A percentile compares a stretch with the other conserved stretches of the same genome.
Evolutionary conservation across 2,797 vertebrate genomes (phyloP).

Genomic region (Rousettus madagascariensis): DNA sequence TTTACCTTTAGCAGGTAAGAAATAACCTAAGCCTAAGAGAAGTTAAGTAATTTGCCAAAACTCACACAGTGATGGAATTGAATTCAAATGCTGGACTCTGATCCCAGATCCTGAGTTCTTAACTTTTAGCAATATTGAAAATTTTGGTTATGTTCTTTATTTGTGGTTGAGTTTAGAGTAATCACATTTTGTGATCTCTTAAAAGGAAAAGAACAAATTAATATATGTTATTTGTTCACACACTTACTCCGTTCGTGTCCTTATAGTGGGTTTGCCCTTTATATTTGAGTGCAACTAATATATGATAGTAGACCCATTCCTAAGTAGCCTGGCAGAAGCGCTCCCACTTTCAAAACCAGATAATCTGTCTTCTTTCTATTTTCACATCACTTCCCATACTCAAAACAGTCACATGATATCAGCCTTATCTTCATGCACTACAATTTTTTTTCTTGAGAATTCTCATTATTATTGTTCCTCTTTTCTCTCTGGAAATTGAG

Average conservation of each 20-base stretch:
- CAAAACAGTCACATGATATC: neutral
- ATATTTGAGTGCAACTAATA: neutral
- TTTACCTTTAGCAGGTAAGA: neutral
- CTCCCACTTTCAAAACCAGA: neutral
- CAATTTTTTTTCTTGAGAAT: neutral
- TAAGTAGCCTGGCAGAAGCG: neutral
- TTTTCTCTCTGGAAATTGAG: neutral
- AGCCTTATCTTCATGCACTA: neutral
- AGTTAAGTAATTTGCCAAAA: neutral
- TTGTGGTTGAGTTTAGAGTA: slow-evolving; percentile 30
- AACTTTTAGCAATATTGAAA: neutral
- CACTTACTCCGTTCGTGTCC: neutral
- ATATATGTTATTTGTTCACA: neutral
- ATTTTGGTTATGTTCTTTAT: neutral
- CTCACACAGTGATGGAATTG: neutral
- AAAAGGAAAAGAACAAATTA: neutral
- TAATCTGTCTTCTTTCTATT: neutral
- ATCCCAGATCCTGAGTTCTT: neutral
- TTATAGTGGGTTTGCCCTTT: neutral
- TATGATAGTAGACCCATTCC: neutral
- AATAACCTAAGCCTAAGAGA: neutral
- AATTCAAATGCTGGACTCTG: neutral
- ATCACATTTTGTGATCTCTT: neutral
- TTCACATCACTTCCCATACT: neutral
- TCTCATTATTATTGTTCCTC: neutral